Evolutionary conservation across 2,888 invertebrate genomes (phyloP), one percentile per base, ranked within the genome.

Genomic region (Trachelus tabidus): DNA sequence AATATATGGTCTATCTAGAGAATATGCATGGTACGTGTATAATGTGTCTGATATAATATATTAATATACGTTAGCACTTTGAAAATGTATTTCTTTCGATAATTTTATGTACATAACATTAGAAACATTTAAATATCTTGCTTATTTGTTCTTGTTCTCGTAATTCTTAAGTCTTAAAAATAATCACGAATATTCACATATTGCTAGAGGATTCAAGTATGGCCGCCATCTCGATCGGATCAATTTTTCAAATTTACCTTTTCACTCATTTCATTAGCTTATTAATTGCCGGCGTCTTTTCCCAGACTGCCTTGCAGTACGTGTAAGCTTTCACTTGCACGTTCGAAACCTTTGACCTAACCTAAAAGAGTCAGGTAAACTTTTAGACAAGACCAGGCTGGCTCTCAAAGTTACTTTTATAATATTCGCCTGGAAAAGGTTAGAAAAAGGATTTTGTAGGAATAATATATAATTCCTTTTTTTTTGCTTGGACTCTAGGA

Each of bases 51-150:
- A 56, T 56, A 56, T 56, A 56, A 77, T 75, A 69, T 77, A 69
- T 34, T 35, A 37, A 68, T 69, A 75, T 33, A 69, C 35, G 75
- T 78, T 78, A 76, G 78, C 76, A 78, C 68, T 78, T 56, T 78
- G 78, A 78, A 78, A 78, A 78, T 78, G 56, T 76, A 73, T 76
- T 76, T 78, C 77, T 81, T 76, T 74, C 77, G 80, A 84, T 83
- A 83, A 79, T 87, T 79, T 83, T 89, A 90, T 89, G 84, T 89
- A 89, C 89, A 89, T 86, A 89, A 89, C 85, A 87, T 88, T 86
- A 87, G 86, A 89, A 89, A 90, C 87, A 89, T 85, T 87, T 84
- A 88, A 86, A 87, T 86, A 88, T 84, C 80, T 81, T 85, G 83
- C 79, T 76, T 82, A 83, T 79, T 75, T 83, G 81, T 76, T 79